Evolutionary conservation across 2,797 vertebrate species (phyloP).

Genomic region (Mormyrops boulengeri): DNA sequence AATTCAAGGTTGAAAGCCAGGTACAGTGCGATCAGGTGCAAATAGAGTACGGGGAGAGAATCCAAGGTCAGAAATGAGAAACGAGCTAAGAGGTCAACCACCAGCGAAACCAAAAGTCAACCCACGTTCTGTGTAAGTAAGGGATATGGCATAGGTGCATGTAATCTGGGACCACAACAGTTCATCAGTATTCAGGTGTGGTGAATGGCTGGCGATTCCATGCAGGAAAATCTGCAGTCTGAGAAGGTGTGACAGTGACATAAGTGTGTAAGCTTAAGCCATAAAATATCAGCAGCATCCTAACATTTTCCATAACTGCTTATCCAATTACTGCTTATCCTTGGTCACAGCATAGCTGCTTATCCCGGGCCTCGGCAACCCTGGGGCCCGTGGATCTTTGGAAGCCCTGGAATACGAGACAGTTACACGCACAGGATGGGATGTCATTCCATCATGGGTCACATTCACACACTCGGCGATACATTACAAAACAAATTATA

Average conservation of each 20-base stretch:
- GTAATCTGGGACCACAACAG: background rate
- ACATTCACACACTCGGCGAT: background rate
- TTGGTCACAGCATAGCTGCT: background rate
- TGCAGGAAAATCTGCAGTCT: background rate
- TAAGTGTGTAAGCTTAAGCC: background rate
- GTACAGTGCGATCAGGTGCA: background rate
- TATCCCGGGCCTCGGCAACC: background rate
- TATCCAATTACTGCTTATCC: background rate
- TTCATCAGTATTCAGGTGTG: background rate
- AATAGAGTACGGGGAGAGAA: background rate
- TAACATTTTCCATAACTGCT: background rate
- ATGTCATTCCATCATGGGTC: background rate
- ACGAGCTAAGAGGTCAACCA: background rate
- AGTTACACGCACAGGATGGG: background rate
- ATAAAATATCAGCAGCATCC: background rate
- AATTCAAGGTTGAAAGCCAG: background rate
- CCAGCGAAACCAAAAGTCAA: background rate
- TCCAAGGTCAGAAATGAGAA: background rate
- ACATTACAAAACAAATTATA: background rate
- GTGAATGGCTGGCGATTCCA: background rate
- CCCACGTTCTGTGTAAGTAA: background rate
- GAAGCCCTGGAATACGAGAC: background rate
- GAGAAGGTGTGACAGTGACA: background rate
- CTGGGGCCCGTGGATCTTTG: background rate
- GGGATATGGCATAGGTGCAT: background rate